A percentile compares a stretch with the other conserved stretches of the same genome.
phyloP scores from a whole-genome alignment of 2,113 vertebrate genomes.

The Podilymbus podiceps region DNA sequence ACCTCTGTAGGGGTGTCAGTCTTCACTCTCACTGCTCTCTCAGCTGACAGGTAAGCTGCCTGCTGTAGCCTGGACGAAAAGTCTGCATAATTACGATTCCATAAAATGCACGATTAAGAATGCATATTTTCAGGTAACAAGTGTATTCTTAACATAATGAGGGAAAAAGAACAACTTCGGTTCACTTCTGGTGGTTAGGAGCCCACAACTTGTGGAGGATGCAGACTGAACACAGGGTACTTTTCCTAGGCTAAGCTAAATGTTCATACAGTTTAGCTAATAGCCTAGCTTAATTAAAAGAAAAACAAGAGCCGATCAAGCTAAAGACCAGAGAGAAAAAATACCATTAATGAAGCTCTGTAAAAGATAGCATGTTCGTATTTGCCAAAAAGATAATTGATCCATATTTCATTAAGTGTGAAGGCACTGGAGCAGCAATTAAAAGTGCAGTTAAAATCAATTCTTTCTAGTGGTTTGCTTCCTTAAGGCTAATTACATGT shows the following conservation, averaged over 20 bases:
- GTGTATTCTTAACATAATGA: neutral
- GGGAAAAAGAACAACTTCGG: neutral
- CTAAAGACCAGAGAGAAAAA: neutral
- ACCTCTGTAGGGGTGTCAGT: slow-evolving; percentile 97
- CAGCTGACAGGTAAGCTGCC: slow-evolving; percentile 90
- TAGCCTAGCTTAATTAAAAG: neutral
- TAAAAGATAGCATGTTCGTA: neutral
- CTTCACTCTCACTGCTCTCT: slow-evolving; percentile 95
- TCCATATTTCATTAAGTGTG: neutral
- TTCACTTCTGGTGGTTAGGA: neutral
- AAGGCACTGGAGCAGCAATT: neutral
- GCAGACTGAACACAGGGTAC: neutral
- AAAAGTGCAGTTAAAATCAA: slow-evolving; percentile 1
- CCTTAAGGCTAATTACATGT: neutral
- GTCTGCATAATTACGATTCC: neutral
- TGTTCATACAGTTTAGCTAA: neutral
- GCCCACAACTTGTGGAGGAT: neutral
- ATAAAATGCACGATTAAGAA: neutral
- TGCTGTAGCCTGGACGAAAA: neutral
- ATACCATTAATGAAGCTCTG: neutral
- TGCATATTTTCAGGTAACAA: neutral
- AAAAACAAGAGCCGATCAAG: neutral
- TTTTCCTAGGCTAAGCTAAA: neutral
- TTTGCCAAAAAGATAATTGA: neutral
- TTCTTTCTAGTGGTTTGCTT: slow-evolving; percentile 18